phyloP scores from a whole-genome alignment of 2,888 invertebrate genomes.

The Anarsia innoxiella region DNA sequence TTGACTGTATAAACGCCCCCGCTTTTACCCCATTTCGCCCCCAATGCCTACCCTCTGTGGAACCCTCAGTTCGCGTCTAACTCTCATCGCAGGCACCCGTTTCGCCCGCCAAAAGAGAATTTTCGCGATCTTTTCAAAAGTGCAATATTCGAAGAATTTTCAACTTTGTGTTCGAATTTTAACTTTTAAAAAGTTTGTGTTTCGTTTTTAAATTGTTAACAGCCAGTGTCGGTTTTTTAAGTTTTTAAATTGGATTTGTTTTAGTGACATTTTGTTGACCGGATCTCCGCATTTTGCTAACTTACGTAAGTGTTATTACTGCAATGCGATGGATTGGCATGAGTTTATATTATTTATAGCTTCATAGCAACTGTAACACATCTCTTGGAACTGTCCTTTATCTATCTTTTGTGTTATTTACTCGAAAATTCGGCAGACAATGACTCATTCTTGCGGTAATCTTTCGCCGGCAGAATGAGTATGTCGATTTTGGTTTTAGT shows the following conservation, averaged over 20 bases:
- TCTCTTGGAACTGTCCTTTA: no score
- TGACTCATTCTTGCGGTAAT: no score
- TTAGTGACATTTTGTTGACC: conserved; percentile 29
- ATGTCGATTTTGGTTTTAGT: no score
- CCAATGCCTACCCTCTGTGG: conserved; percentile 35
- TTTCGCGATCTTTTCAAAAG: conserved; percentile 52
- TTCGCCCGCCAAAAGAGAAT: conserved; percentile 24
- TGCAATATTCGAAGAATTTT: conserved; percentile 53
- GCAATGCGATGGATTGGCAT: conserved; percentile 55
- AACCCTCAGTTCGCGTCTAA: conserved; percentile 45
- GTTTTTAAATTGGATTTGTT: conserved; percentile 24
- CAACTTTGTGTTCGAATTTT: conserved; percentile 28
- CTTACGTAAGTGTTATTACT: conserved; percentile 68
- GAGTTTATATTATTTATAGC: no score
- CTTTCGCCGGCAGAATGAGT: no score
- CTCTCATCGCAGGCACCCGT: conserved; percentile 31
- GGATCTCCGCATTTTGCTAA: conserved; percentile 42
- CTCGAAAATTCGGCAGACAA: no score
- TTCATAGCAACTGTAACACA: no score
- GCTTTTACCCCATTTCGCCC: conserved; percentile 43
- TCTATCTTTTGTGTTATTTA: no score
- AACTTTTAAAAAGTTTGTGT: conserved; percentile 24
- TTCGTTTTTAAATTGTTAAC: conserved; percentile 24
- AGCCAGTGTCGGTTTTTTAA: conserved; percentile 31
- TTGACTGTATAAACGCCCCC: conserved; percentile 26